These are phyloP conservation scores for Brachionus asplanchnoidis DNA, from an alignment of 1,140 invertebrate species.

Conservation along the genomic window DNA sequence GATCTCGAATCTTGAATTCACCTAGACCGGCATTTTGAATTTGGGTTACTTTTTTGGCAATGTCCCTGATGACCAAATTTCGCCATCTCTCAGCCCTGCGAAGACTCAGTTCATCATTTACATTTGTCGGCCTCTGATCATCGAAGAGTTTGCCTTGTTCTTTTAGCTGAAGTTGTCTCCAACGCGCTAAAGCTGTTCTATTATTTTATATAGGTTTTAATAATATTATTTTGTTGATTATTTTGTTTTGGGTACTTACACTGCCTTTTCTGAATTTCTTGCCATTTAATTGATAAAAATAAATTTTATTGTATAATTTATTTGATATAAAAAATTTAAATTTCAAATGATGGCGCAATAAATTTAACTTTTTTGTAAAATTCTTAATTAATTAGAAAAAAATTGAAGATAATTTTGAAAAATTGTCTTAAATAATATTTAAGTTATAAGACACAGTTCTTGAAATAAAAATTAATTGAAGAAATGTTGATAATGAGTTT, in stretches of 20 bases:
- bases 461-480: no score
- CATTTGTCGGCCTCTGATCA: slow-evolving; percentile 81
- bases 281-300: slow-evolving; percentile 47
- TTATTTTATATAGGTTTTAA: neutral
- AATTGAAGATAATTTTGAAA: no score
- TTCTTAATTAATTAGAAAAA: no score
- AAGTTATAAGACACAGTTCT: no score
- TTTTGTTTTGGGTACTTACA: slow-evolving; percentile 52
- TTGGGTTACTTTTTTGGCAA: slow-evolving; percentile 96
- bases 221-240: neutral
- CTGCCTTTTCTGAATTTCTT: slow-evolving; percentile 62
- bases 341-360: no score
- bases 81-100: slow-evolving; percentile 88
- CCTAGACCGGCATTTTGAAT: slow-evolving; percentile 98
- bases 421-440: no score
- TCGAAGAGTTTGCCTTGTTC: slow-evolving; percentile 63
- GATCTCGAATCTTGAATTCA: slow-evolving; percentile 91
- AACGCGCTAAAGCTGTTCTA: slow-evolving; percentile 89
- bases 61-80: slow-evolving; percentile 89
- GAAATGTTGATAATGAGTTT: no score
- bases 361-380: no score
- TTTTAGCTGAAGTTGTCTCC: slow-evolving; percentile 84
- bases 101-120: slow-evolving; percentile 83
- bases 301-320: no score
- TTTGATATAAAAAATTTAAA: no score